Evolutionary conservation across 2,113 vertebrate species (phyloP), one percentile per base, ranked within the genome.

Genomic region (Poecile atricapillus): DNA sequence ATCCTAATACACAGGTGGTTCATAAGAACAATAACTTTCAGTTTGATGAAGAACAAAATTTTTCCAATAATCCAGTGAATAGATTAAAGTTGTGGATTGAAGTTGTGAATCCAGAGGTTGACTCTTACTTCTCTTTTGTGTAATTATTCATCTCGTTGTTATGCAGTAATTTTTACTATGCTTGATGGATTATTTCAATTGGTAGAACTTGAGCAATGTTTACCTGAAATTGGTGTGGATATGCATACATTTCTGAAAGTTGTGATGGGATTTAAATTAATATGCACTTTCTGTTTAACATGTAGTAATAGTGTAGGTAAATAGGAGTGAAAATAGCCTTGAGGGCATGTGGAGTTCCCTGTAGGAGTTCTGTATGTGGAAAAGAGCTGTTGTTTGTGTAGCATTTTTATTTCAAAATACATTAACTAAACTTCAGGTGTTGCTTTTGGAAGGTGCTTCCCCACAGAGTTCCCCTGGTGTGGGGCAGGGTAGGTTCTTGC

Each of bases 401-500:
- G 68, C 35, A 19, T 23, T 70, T 86, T 15, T n/a, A 27, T 86
- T 90, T 83, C 64, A 30, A 43, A 71, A 43, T 33, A 39, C 0
- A 0, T 63, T 50, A 58, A 28, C 18, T 73, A 33, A 76, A 44
- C 79, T 79, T 85, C 15, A 58, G 69, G 49, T 69, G 78, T 77
- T 92, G 69, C 74, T 93, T 88, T 67, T 74, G 86, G 53, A 74
- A 83, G 71, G 63, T 91, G 63, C 87, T 96, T 93, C 43, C 94
- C 63, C 50, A 44, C 17, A 25, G n/a, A 70, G 35, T 69, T 83
- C 30, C 69, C 30, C 17, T 56, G 16, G 11, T 5, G 5, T 55
- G n/a, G 28, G 63, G 33, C 64, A 55, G 52, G 31, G 39, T 74
- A 70, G 78, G 25, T 67, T 16, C 20, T 95, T 44, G 59, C 41